Percentiles rank a stretch among this genome's conserved stretches.
phyloP scores from a whole-genome alignment of 2,797 vertebrate species.

The Parauchenoglanis punctatus region DNA sequence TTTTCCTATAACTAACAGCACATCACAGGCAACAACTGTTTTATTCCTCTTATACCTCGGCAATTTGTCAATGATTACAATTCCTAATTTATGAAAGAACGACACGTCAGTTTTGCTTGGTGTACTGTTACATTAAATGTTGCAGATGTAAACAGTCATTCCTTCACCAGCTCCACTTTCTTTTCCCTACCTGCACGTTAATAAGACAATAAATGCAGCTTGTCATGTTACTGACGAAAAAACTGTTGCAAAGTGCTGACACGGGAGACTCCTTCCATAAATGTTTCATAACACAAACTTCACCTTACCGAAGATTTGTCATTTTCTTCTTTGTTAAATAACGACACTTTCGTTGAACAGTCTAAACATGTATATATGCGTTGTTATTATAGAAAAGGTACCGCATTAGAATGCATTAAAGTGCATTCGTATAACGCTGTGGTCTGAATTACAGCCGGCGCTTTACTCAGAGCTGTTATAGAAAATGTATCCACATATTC shows the following conservation, averaged over 20 bases:
- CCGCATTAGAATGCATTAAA: not conserved
- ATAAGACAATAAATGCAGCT: not conserved
- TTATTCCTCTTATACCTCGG: not conserved
- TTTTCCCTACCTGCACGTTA: not conserved
- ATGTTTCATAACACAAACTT: not conserved
- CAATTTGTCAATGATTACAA: not conserved
- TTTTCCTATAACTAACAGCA: not conserved
- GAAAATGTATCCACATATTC: not conserved
- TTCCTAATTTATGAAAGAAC: not conserved
- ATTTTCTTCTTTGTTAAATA: too few relatives aligned
- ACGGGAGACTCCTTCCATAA: not conserved
- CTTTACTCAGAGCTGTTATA: not conserved
- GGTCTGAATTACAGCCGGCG: not conserved
- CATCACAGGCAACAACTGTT: not conserved
- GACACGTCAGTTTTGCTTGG: not conserved
- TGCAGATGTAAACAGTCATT: not conserved
- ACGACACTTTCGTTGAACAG: too few relatives aligned
- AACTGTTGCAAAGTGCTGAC: not conserved
- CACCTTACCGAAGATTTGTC: too few relatives aligned
- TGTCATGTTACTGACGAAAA: not conserved
- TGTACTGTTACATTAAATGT: not conserved
- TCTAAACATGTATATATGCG: too few relatives aligned
- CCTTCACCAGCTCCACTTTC: not conserved
- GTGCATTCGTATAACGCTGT: not conserved
- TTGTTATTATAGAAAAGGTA: not conserved